Percentiles rank a stretch among this genome's conserved stretches.
These are phyloP conservation scores for Saccopteryx bilineata DNA, from an alignment of 2,113 vertebrate species.

Conservation along the genomic window DNA sequence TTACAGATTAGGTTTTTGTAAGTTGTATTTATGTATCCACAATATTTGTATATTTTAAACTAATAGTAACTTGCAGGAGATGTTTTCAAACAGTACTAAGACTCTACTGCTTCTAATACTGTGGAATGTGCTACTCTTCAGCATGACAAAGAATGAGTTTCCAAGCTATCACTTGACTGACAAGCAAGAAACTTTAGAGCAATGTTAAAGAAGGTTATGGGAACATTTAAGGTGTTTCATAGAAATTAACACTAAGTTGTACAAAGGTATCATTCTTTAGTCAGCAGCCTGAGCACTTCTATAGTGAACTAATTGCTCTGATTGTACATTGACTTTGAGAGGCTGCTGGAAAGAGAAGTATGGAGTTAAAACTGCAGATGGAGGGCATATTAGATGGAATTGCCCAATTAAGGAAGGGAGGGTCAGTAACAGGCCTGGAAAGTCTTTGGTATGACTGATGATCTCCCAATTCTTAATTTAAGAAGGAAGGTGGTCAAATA, in stretches of 20 bases:
- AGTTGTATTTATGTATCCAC: not conserved
- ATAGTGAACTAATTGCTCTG: not conserved
- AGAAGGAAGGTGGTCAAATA: not conserved
- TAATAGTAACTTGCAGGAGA: slow-evolving; percentile 9
- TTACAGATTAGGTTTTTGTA: not conserved
- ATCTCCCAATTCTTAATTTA: slow-evolving; percentile 32
- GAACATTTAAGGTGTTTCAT: not conserved
- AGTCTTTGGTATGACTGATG: not conserved
- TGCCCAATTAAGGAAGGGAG: not conserved
- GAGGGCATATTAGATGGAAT: not conserved
- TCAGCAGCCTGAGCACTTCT: not conserved
- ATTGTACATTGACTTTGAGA: not conserved
- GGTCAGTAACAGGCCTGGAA: not conserved
- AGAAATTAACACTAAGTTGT: not conserved
- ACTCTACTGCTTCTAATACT: not conserved
- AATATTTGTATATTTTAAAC: slow-evolving; percentile 26
- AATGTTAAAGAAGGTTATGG: not conserved
- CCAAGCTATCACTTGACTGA: not conserved
- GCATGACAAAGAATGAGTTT: not conserved
- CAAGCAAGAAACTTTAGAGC: not conserved
- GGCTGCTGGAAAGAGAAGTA: not conserved
- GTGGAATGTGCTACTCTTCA: not conserved
- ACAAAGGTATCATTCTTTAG: not conserved
- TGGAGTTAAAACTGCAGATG: not conserved
- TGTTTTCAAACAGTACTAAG: not conserved